These are phyloP conservation scores for Garrulus glandarius DNA, from an alignment of 2,797 vertebrate species.

Conservation along the genomic window DNA sequence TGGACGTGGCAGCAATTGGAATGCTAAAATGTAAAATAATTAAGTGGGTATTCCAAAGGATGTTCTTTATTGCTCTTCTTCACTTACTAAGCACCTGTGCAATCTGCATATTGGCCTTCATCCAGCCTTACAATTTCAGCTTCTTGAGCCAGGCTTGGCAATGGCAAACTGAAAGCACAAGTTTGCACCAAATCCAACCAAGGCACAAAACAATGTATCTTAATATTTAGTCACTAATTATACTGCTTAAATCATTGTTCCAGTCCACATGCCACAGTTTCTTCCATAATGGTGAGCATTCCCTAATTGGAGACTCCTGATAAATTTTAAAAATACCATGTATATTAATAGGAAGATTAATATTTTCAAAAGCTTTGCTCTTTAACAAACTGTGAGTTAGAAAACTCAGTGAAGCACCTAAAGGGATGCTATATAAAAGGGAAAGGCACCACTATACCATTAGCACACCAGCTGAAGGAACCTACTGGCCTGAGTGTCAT, in stretches of 20 bases:
- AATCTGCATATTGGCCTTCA: neutral
- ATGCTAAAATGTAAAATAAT: neutral
- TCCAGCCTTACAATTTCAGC: neutral
- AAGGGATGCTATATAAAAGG: neutral
- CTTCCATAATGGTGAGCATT: neutral
- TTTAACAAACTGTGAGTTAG: neutral
- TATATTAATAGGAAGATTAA: neutral
- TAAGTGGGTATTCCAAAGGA: neutral
- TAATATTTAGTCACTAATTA: neutral
- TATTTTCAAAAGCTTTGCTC: constrained; percentile 3
- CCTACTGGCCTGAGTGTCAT: neutral
- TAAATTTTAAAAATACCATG: neutral
- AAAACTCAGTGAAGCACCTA: neutral
- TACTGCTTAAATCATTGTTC: neutral
- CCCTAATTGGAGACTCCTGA: neutral
- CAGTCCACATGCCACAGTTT: neutral
- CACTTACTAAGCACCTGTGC: neutral
- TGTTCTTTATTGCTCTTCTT: neutral
- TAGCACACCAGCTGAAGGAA: constrained; percentile 5
- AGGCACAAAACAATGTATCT: neutral
- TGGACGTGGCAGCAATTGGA: neutral
- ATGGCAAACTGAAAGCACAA: neutral
- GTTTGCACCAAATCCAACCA: neutral
- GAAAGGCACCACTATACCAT: neutral
- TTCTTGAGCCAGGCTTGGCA: neutral